These are phyloP conservation scores for Incurvaria masculella DNA, from an alignment of 2,888 invertebrate species.

Conservation along the genomic window DNA sequence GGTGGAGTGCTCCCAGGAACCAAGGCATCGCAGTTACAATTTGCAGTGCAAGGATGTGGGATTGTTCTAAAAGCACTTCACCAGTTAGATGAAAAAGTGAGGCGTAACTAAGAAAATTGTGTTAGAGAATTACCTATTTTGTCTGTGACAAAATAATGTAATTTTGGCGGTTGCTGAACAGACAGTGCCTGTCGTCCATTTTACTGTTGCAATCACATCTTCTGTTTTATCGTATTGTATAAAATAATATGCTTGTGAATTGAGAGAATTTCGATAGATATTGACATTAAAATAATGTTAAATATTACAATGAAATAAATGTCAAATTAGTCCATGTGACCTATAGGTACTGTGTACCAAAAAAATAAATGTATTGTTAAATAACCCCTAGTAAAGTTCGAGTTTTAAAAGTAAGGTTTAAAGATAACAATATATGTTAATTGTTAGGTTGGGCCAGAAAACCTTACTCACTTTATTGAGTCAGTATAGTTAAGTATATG, in stretches of 20 bases:
- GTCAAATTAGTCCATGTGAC: not conserved
- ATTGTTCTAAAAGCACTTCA: slow-evolving; percentile 33
- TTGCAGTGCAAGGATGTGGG: no score
- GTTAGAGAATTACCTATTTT: not conserved
- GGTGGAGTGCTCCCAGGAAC: not conserved
- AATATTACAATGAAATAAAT: not conserved
- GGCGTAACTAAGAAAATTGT: no score
- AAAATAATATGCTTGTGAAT: not conserved
- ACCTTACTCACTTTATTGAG: slow-evolving; percentile 12
- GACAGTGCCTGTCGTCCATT: slow-evolving; percentile 12
- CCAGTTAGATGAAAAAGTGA: no score
- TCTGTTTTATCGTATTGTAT: not conserved
- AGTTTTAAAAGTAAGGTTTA: not conserved
- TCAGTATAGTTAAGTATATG: slow-evolving; percentile 36
- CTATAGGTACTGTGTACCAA: slow-evolving; percentile 4
- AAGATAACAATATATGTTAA: not conserved
- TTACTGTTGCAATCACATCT: slow-evolving; percentile 1
- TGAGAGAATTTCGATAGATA: not conserved
- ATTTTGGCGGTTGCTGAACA: slow-evolving; percentile 18
- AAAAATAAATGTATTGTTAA: not conserved
- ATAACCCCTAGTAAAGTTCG: not conserved
- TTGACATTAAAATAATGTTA: not conserved
- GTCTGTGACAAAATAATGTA: slow-evolving; percentile 19
- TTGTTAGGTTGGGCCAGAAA: not conserved
- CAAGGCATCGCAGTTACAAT: slow-evolving; percentile 20